A percentile compares a stretch with the other conserved stretches of the same genome.
Conservation (phyloP, 2,113 vertebrate genomes). For the Prietella phreatophila region DNA sequence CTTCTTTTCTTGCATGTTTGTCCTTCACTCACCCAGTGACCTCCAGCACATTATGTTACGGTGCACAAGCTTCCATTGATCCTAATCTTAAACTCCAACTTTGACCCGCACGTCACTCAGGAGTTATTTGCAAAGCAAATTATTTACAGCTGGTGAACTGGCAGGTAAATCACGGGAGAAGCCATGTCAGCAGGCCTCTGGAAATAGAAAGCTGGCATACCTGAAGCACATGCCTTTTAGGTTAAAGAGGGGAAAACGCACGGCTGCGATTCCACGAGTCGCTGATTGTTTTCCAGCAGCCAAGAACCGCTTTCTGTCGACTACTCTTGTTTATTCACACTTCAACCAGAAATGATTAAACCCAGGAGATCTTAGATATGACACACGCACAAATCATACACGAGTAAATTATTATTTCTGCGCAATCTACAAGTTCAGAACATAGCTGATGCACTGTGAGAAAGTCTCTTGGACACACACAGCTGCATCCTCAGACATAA, state of each 20-base stretch:
- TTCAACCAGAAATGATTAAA: neutral
- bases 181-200: constrained; percentile 63
- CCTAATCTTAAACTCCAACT: constrained; percentile 53
- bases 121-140: constrained; percentile 68
- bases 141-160: constrained; percentile 57
- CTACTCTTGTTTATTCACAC: neutral
- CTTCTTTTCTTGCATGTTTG: neutral
- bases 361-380: neutral
- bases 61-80: constrained; percentile 31
- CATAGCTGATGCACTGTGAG: neutral
- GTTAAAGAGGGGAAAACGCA: constrained; percentile 60
- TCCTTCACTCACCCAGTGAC: constrained; percentile 26
- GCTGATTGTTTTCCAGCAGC: constrained; percentile 30
- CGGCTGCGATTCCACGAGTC: constrained; percentile 50
- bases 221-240: constrained; percentile 61
- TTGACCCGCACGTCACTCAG: constrained; percentile 54
- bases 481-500: constrained; percentile 9
- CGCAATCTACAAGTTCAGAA: constrained; percentile 10
- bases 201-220: constrained; percentile 69
- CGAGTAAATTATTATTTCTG: neutral
- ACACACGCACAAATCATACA: neutral
- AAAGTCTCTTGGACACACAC: neutral
- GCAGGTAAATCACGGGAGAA: constrained; percentile 69
- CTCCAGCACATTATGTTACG: constrained; percentile 34
- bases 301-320: constrained; percentile 18